Base-by-base conservation (phyloP, 2,113 vertebrate species). In the Danionella cerebrum region DNA sequence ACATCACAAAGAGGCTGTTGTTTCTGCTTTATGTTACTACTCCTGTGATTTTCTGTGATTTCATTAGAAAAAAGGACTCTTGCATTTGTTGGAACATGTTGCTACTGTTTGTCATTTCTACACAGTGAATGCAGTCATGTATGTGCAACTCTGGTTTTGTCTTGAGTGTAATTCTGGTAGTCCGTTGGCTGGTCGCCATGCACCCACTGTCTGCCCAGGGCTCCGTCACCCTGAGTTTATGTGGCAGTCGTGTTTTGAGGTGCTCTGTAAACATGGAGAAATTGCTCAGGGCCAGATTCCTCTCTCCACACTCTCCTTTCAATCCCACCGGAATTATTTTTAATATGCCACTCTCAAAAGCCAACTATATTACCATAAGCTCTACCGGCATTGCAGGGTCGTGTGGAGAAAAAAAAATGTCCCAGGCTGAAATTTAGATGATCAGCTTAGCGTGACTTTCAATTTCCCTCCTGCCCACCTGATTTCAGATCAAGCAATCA, bases 271-370 rank as follows among this genome's bases (percentile, higher is more conserved):
- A 79, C 72, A 68, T 50, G 51, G 59, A 53, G 42, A 65, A 71
- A 73, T 72, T 59, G 67, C 70, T 67, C n/a, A 29, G 57, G 54
- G 60, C 59, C 29, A 11, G 35, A 65, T 62, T 44, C 35, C 16
- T 50, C 60, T 62, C 55, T 73, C 57, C 16, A 33, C 64, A 67
- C 51, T 64, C 62, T 55, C 65, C 70, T 69, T 67, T 67, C 36
- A 2, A 58, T 67, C 70, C 70, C 63, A 38, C 70, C 36, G 25
- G 70, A 73, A 66, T 64, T 59, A 67, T 76, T 73, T 73, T 73
- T 67, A 70, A 69, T 63, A 69, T 59, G 48, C 35, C 75, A 63
- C 62, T 63, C 75, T 63, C 71, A 71, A 75, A n/a, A 67, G 64
- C 57, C 62, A 66, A 53, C 65, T 57, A 64, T 64, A 75, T 75